Evolutionary conservation across 2,113 vertebrate species (phyloP).

Genomic region (Platycercus adscitus): DNA sequence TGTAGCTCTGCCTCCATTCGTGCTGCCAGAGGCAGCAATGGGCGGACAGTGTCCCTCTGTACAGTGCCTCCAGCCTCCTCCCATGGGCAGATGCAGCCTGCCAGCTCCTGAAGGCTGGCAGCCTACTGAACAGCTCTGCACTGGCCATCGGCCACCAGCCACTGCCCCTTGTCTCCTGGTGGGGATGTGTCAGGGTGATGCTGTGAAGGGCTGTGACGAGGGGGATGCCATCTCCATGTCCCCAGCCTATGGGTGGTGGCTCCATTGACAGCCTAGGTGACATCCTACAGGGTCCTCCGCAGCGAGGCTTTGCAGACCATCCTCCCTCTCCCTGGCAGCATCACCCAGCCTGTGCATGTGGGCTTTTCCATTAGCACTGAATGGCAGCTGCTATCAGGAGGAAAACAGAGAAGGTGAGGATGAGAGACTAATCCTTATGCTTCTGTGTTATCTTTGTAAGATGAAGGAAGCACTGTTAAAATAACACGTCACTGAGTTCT

Average conservation of each 20-base stretch:
- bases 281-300: neutral
- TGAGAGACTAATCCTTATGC: neutral
- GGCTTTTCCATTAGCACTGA: neutral
- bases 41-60: neutral
- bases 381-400: neutral
- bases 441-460: neutral
- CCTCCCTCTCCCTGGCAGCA: neutral
- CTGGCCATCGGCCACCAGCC: neutral
- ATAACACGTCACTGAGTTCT: neutral
- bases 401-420: neutral
- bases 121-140: neutral
- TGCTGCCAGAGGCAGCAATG: rapidly evolving
- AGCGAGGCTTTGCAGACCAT: neutral
- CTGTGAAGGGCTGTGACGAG: neutral
- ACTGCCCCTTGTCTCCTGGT: neutral
- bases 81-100: neutral
- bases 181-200: neutral
- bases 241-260: neutral
- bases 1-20: neutral
- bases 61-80: neutral
- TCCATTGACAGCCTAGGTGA: neutral
- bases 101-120: neutral
- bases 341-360: neutral
- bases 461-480: neutral
- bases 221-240: neutral